A percentile compares a stretch with the other conserved stretches of the same genome.
Conservation (phyloP, 1,140 invertebrate genomes). For the Oryzaephilus surinamensis region DNA sequence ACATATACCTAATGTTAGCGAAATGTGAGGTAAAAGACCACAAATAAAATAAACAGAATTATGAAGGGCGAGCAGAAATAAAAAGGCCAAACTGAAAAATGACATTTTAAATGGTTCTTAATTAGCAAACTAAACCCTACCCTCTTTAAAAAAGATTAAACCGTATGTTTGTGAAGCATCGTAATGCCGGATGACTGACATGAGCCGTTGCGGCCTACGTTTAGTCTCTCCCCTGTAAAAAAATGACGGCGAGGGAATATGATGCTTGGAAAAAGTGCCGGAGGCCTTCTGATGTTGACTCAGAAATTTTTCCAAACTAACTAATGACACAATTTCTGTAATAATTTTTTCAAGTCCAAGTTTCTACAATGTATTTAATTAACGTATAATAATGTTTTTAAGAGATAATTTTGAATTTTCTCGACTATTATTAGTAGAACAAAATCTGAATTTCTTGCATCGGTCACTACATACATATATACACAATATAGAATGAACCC, state of each 20-base stretch:
- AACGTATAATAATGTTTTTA: too few relatives aligned
- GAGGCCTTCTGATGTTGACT: too few relatives aligned
- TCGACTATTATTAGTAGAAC: too few relatives aligned
- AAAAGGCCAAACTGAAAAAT: constrained; percentile 27
- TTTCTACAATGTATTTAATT: constrained; percentile 9
- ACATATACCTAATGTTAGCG: too few relatives aligned
- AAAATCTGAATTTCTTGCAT: too few relatives aligned
- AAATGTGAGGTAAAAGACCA: too few relatives aligned
- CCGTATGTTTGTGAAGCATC: constrained; percentile 34
- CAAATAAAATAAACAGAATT: constrained; percentile 20
- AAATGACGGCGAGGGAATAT: constrained; percentile 17
- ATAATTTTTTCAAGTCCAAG: constrained; percentile 14
- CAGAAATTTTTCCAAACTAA: too few relatives aligned
- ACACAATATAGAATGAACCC: too few relatives aligned
- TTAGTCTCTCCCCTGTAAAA: constrained; percentile 10
- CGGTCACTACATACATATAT: too few relatives aligned
- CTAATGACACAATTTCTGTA: constrained; percentile 24
- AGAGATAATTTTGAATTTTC: too few relatives aligned
- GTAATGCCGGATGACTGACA: constrained; percentile 35
- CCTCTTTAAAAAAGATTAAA: constrained; percentile 37
- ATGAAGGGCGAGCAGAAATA: too few relatives aligned
- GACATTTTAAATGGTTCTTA: constrained; percentile 36
- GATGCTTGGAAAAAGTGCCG: constrained; percentile 24
- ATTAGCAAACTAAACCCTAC: constrained; percentile 35
- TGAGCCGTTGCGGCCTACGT: constrained; percentile 21